Percentiles rank a stretch among this genome's conserved stretches.
Conservation (phyloP, 2,888 invertebrate genomes). For the Itoplectis maculator region DNA sequence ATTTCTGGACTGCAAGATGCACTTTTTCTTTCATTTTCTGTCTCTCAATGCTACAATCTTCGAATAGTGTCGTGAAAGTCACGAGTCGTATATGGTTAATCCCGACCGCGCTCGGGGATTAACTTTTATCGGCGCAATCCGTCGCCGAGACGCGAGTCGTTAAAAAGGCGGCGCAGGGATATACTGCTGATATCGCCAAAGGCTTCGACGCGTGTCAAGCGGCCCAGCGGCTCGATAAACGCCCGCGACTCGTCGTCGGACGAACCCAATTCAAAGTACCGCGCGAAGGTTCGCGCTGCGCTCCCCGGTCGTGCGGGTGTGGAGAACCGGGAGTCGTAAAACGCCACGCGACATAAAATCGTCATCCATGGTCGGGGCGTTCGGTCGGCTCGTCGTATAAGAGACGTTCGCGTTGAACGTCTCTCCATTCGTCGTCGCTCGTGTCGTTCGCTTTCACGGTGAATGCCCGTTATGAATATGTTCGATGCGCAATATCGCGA, state of each 20-base stretch:
- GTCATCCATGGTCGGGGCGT: conserved; percentile 76
- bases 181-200: no score
- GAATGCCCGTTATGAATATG: conserved; percentile 81
- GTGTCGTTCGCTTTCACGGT: conserved; percentile 66
- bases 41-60: neutral
- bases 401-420: conserved; percentile 70
- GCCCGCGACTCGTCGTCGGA: conserved; percentile 71
- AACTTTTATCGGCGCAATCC: conserved; percentile 52
- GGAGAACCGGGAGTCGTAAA: conserved; percentile 76
- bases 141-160: conserved; percentile 45
- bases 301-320: conserved; percentile 19
- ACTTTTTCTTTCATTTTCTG: neutral
- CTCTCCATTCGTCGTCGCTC: conserved; percentile 28
- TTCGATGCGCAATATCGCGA: conserved; percentile 78
- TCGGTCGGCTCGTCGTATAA: conserved; percentile 75
- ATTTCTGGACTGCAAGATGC: neutral
- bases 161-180: conserved; percentile 28
- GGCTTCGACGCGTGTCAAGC: conserved; percentile 41
- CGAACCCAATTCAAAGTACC: conserved; percentile 79
- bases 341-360: conserved; percentile 80
- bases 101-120: conserved; percentile 15
- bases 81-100: neutral
- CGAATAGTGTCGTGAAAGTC: neutral
- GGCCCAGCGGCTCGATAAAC: conserved; percentile 66
- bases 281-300: conserved; percentile 68